Evolutionary conservation across 2,797 vertebrate genomes (phyloP).

Genomic region (Catamblyrhynchus diadema): DNA sequence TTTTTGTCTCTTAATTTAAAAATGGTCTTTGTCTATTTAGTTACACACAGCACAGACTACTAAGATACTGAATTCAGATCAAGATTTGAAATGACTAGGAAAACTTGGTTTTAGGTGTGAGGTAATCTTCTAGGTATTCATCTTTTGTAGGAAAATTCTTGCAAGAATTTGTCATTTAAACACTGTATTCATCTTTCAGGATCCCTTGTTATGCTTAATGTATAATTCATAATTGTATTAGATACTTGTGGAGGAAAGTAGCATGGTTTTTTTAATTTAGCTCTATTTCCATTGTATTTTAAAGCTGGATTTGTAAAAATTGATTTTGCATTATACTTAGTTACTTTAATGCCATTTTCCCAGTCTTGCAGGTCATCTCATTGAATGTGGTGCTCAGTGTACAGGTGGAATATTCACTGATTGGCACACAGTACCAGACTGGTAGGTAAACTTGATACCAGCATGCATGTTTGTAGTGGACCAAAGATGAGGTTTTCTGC

Average conservation of each 20-base stretch:
- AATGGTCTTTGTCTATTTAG: neutral
- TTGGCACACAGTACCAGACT: conserved; percentile 84
- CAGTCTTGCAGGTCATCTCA: conserved; percentile 87
- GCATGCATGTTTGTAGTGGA: neutral
- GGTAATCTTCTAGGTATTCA: neutral
- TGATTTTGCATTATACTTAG: neutral
- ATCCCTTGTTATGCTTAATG: neutral
- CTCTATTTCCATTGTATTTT: neutral
- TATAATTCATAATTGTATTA: neutral
- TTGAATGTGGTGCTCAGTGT: conserved; percentile 86
- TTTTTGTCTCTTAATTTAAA: neutral
- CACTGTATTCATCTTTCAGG: neutral
- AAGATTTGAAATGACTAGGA: neutral
- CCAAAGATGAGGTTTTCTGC: neutral
- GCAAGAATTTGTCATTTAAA: neutral
- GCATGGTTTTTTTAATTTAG: neutral
- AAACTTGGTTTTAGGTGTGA: neutral
- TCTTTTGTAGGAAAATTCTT: neutral
- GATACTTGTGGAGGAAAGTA: neutral
- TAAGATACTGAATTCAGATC: neutral
- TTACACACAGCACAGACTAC: neutral
- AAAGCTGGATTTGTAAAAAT: neutral
- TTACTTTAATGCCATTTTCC: neutral
- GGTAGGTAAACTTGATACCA: conserved; percentile 68
- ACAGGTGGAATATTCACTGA: conserved; percentile 89